These are phyloP conservation scores for Chondrosia reniformis DNA, from an alignment of 37 sponge, comb jelly and placozoan species.

Conservation along the genomic window DNA sequence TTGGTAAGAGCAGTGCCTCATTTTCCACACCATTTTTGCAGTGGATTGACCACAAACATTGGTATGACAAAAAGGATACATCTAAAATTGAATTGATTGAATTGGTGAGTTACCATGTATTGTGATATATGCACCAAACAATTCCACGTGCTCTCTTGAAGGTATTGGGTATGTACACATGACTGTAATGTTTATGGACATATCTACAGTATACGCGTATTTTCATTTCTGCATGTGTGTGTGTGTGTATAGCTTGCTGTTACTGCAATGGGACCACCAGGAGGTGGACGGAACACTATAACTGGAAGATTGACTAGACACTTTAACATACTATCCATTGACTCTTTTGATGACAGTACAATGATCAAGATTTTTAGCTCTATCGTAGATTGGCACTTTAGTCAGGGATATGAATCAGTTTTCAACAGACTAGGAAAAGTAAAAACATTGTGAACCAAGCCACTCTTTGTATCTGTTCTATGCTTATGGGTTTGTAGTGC, in stretches of 20 bases:
- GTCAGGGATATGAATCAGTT: conserved; percentile 90
- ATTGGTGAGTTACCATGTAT: conserved; percentile 54
- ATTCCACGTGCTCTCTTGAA: neutral
- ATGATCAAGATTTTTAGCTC: conserved; percentile 93
- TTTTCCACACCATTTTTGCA: neutral
- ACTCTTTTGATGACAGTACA: conserved; percentile 92
- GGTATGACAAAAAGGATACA: conserved; percentile 98
- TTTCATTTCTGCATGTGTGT: conserved; percentile 21
- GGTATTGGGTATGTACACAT: neutral
- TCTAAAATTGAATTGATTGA: conserved; percentile 80
- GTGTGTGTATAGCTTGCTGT: conserved; percentile 65
- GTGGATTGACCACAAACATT: conserved; percentile 89
- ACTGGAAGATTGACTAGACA: conserved; percentile 90
- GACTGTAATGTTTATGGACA: neutral
- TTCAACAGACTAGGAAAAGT: conserved; percentile 92
- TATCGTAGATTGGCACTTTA: conserved; percentile 95
- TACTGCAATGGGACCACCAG: conserved; percentile 97
- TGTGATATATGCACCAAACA: neutral
- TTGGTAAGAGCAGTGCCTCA: neutral
- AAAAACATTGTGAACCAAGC: neutral
- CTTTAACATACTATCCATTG: conserved; percentile 92
- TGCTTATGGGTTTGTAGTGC: too few species aligned
- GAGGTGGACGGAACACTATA: conserved; percentile 92
- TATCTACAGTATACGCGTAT: neutral
- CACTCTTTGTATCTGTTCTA: neutral